Percentiles rank a stretch among this genome's conserved stretches.
These are phyloP conservation scores for Lacerta viridis DNA, from an alignment of 2,797 vertebrate genomes.

Conservation along the genomic window DNA sequence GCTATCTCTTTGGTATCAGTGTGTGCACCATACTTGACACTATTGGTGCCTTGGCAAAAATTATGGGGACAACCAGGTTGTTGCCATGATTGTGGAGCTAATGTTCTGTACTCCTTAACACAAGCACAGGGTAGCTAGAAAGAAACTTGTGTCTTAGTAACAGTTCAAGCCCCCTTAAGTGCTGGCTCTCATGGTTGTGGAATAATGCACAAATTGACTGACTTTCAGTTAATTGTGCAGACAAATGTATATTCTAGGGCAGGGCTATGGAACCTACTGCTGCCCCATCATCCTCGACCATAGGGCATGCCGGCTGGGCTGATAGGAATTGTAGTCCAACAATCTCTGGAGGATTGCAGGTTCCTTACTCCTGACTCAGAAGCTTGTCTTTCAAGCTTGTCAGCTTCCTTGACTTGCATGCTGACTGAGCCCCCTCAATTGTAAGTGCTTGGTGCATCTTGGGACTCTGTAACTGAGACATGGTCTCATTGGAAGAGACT, in stretches of 20 bases:
- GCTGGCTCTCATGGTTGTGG: background rate
- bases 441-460: background rate
- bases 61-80: background rate
- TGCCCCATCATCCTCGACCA: background rate
- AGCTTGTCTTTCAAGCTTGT: too few species aligned
- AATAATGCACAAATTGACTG: background rate
- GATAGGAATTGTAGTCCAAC: too few species aligned
- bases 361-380: too few species aligned
- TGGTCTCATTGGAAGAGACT: background rate
- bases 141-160: background rate
- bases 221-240: background rate
- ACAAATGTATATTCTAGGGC: background rate
- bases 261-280: background rate
- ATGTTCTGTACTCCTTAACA: background rate
- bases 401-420: too few species aligned
- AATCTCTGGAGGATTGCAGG: too few species aligned
- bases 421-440: background rate
- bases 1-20: too few species aligned
- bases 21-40: too few species aligned
- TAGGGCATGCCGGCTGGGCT: background rate
- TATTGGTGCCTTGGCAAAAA: background rate
- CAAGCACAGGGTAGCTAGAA: background rate
- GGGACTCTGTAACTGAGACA: background rate
- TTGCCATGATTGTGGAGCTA: background rate
- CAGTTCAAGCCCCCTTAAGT: background rate